These are phyloP conservation scores for Drosophila sp. DNA, from an alignment of 1,140 invertebrate genomes.

Conservation along the genomic window DNA sequence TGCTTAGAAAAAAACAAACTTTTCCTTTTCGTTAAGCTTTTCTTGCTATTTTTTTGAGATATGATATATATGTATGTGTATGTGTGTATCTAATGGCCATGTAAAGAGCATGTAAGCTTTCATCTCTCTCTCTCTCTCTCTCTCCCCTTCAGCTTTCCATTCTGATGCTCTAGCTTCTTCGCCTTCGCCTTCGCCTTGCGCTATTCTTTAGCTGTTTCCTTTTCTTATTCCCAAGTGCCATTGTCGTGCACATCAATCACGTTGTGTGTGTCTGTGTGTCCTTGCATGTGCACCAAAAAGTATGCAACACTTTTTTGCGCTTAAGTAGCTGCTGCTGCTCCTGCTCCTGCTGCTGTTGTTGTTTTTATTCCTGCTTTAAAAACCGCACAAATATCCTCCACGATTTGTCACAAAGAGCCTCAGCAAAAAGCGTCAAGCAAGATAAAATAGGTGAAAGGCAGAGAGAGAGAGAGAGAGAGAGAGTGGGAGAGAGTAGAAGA, in stretches of 20 bases:
- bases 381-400: constrained; percentile 42
- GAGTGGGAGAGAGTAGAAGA: neutral
- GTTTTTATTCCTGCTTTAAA: constrained; percentile 1
- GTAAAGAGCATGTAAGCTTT: constrained; percentile 51
- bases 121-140: neutral
- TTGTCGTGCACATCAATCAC: constrained; percentile 49
- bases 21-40: constrained; percentile 28
- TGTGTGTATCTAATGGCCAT: constrained; percentile 52
- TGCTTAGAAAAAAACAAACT: constrained; percentile 24
- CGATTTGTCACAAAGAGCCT: constrained; percentile 37
- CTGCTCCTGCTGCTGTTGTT: constrained; percentile 15
- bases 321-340: constrained; percentile 46
- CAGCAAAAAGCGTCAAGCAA: constrained; percentile 2
- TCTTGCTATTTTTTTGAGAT: constrained; percentile 33
- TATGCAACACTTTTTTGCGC: constrained; percentile 54
- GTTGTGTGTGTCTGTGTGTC: constrained; percentile 20
- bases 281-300: constrained; percentile 52
- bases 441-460: neutral
- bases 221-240: constrained; percentile 18
- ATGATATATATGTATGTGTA: constrained; percentile 17
- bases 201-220: constrained; percentile 30
- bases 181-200: neutral
- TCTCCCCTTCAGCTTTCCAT: neutral
- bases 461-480: neutral
- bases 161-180: neutral